Percentiles rank a stretch among this genome's conserved stretches.
These are phyloP conservation scores for Camponotus fellah DNA, from an alignment of 2,888 invertebrate genomes.

Conservation along the genomic window DNA sequence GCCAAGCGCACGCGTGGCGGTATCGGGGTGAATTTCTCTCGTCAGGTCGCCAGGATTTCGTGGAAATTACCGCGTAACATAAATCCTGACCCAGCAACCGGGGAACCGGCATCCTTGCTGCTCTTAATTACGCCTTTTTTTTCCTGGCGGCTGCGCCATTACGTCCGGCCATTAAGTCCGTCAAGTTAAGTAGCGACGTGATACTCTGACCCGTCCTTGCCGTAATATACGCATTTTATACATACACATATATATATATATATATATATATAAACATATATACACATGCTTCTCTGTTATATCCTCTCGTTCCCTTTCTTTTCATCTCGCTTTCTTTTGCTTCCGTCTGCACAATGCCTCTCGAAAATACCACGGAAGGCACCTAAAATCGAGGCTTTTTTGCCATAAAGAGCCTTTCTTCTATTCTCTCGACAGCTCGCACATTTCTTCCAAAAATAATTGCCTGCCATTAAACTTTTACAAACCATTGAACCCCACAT, in stretches of 20 bases:
- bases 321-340: slow-evolving; percentile 24
- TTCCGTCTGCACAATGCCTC: slow-evolving; percentile 2
- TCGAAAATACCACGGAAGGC: slow-evolving; percentile 15
- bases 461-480: background rate
- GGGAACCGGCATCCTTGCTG: slow-evolving; percentile 73
- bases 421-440: background rate
- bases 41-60: slow-evolving; percentile 67
- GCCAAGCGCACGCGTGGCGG: slow-evolving; percentile 22
- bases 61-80: slow-evolving; percentile 76
- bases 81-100: slow-evolving; percentile 74
- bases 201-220: slow-evolving; percentile 70
- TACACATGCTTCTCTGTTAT: background rate
- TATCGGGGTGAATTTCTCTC: slow-evolving; percentile 57
- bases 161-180: slow-evolving; percentile 81
- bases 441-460: slow-evolving; percentile 19
- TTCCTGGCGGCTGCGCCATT: slow-evolving; percentile 76
- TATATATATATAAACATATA: background rate
- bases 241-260: slow-evolving; percentile 54
- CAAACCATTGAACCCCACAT: slow-evolving; percentile 6
- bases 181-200: slow-evolving; percentile 82
- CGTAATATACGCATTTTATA: slow-evolving; percentile 71
- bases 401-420: slow-evolving; percentile 1
- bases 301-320: slow-evolving; percentile 1
- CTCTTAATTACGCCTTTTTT: slow-evolving; percentile 81
- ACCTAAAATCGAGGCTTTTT: slow-evolving; percentile 5